Conservation (phyloP, 64 coral and sea anemone species). For the Pocillopora verrucosa region DNA sequence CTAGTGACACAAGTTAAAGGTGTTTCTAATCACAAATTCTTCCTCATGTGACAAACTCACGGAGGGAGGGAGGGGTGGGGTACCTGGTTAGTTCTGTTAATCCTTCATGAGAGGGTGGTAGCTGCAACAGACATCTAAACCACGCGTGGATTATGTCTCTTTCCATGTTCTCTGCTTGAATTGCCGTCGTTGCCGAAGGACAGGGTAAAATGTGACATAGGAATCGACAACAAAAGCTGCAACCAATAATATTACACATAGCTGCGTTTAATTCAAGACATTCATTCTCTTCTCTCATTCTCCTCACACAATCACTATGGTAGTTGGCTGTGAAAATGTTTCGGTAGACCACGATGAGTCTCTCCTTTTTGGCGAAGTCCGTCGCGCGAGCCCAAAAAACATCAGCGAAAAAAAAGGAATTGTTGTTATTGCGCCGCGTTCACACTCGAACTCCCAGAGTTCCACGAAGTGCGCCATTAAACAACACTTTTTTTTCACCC, state of each 20-base stretch:
- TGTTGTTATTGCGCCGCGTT: no score
- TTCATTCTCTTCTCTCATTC: not conserved
- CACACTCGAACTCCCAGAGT: no score
- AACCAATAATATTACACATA: conserved; percentile 12
- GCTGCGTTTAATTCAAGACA: no score
- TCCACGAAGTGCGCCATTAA: no score
- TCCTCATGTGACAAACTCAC: not conserved
- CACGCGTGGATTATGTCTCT: conserved; percentile 61
- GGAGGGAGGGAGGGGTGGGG: not conserved
- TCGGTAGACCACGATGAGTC: not conserved
- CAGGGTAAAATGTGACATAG: conserved; percentile 45
- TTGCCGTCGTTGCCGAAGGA: not conserved
- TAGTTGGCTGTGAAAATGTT: not conserved
- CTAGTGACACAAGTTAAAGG: no score
- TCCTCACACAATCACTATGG: not conserved
- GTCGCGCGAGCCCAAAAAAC: not conserved
- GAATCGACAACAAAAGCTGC: conserved; percentile 70
- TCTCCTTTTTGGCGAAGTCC: not conserved
- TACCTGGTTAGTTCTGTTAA: conserved; percentile 62
- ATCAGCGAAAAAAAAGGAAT: not conserved
- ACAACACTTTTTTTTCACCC: no score
- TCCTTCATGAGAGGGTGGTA: conserved; percentile 33
- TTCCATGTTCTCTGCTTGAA: conserved; percentile 47
- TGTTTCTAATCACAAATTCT: no score
- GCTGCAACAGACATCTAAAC: conserved; percentile 70